Conservation (phyloP, 2,797 vertebrate genomes). For the Schizopygopsis pylzovi region DNA sequence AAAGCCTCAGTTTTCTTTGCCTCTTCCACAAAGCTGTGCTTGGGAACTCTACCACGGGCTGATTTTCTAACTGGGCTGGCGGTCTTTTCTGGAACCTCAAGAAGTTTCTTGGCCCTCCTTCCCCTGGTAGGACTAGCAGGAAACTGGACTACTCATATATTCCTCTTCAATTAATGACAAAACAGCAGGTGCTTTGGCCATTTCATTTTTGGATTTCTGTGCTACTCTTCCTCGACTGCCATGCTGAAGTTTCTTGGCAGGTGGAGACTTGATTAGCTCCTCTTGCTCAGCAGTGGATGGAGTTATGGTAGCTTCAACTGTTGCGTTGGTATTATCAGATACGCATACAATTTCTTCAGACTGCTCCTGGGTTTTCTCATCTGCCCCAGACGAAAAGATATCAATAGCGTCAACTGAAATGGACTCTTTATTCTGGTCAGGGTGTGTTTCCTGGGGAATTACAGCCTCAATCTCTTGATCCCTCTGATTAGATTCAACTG, state of each 20-base stretch:
- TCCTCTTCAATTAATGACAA: slow-evolving; percentile 41
- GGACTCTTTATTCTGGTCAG: not conserved
- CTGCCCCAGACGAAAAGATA: not conserved
- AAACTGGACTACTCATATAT: not conserved
- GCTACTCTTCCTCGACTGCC: slow-evolving; percentile 27
- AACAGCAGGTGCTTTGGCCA: slow-evolving; percentile 35
- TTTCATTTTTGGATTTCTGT: slow-evolving; percentile 33
- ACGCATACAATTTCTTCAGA: slow-evolving; percentile 2
- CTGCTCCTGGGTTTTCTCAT: not conserved
- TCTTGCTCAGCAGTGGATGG: slow-evolving; percentile 15
- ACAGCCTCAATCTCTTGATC: not conserved
- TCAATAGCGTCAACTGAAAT: slow-evolving; percentile 5
- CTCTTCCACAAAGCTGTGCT: slow-evolving; percentile 53
- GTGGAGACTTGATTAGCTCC: not conserved
- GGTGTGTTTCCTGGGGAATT: not conserved
- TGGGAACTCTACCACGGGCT: slow-evolving; percentile 58
- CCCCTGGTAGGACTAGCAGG: slow-evolving; percentile 60
- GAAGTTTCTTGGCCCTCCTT: slow-evolving; percentile 64
- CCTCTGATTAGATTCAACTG: not conserved
- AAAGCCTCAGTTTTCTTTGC: not conserved
- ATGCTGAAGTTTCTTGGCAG: slow-evolving; percentile 15
- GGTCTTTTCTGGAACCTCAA: slow-evolving; percentile 44
- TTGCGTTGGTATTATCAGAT: not conserved
- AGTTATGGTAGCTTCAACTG: not conserved
- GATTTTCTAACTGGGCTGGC: slow-evolving; percentile 57